Evolutionary conservation across 2,888 invertebrate genomes (phyloP), one percentile per base, ranked within the genome.

Genomic region (Agriopis leucophaearia): DNA sequence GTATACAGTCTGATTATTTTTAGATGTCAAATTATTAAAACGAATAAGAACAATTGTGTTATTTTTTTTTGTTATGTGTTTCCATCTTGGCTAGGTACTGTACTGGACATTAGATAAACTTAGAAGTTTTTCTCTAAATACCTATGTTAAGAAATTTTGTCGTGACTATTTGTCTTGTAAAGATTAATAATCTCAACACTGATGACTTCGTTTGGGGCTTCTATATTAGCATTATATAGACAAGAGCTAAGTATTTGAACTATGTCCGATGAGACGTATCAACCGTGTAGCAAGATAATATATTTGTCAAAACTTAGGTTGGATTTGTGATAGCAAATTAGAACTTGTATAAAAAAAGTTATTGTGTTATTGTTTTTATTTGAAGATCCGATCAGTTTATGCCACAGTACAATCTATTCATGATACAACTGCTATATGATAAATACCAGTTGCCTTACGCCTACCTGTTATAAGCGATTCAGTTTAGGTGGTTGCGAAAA

Each of bases 101-200:
- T 10, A 40, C 52, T 56, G 45, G 27, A 42, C 12, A 36, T 38
- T 38, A 16, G 44, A 36, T 57, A 51, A 38, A 1, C 15, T 8
- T 45, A 52, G 8, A 51, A 36, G 36, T 48, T 35, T 42, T 47
- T 38, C 18, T 59, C 36, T 35, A 16, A 13, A 50, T 13, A n/a
- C n/a, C n/a, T n/a, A n/a, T 57, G 45, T 40, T 27, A 59, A 42
- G 35, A 62, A 36, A 51, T 36, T 66, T 59, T 57, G 15, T 62
- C 12, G 12, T 16, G 60, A 65, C 42, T 57, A 57, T 62, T 55
- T 56, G 50, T 70, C 64, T 61, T 61, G 48, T 63, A 68, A 71
- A 71, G 69, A 71, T 73, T 70, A 60, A 51, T 70, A 64, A 71
- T 69, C 66, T 68, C 64, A 51, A 38, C 38, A 35, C 38, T 48